These are phyloP conservation scores for Chloroceryle amazona DNA, from an alignment of 2,797 vertebrate genomes.

Conservation along the genomic window DNA sequence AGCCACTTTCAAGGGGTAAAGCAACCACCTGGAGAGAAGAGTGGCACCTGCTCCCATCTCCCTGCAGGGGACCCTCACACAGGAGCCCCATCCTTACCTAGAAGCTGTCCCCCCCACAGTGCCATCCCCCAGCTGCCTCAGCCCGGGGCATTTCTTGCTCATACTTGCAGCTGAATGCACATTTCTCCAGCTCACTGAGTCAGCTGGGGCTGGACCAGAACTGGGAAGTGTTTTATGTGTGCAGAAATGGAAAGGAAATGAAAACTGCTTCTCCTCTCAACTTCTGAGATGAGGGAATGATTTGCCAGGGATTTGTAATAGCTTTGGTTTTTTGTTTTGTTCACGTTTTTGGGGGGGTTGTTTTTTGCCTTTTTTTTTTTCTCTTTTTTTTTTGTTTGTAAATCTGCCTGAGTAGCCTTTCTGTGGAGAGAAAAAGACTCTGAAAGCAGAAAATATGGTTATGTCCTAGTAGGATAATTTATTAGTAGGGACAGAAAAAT, in stretches of 20 bases:
- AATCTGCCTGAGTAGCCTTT: slow-evolving; percentile 26
- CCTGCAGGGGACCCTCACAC: neutral
- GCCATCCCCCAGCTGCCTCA: neutral
- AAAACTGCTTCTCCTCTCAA: slow-evolving; percentile 11
- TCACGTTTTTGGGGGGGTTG: too few species aligned
- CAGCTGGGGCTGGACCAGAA: neutral
- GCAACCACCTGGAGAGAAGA: neutral
- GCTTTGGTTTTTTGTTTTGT: neutral
- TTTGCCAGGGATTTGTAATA: slow-evolving; percentile 17
- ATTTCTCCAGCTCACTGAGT: neutral
- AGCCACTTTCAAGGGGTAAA: neutral
- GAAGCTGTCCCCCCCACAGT: neutral
- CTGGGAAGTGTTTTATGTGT: neutral
- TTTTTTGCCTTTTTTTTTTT: too few species aligned
- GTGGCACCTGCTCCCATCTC: neutral
- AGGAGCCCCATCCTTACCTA: neutral
- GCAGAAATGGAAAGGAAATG: slow-evolving; percentile 42
- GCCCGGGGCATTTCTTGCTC: neutral
- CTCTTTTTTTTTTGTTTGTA: too few species aligned
- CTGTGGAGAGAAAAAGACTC: neutral
- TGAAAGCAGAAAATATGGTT: neutral
- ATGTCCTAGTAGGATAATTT: slow-evolving; percentile 14
- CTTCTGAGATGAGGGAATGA: neutral
- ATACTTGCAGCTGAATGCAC: neutral
- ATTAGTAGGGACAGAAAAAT: neutral